Base-by-base conservation (phyloP, 1,140 invertebrate species). In the Scaptomyza graminum region DNA sequence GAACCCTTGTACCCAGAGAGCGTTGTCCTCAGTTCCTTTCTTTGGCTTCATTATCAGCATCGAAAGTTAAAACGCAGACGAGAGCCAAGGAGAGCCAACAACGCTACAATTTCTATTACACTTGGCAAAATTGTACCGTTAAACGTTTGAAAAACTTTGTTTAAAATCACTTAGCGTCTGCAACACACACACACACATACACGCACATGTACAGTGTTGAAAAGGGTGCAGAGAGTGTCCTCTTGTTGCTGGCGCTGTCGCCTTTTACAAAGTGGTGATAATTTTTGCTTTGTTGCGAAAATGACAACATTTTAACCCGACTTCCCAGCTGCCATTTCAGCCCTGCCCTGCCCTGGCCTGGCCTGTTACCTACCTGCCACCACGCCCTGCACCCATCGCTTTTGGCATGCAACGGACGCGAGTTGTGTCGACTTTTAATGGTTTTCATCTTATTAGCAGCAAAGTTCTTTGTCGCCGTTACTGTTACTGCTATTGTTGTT, bases 191-290 rank as follows among this genome's bases (percentile, higher is more conserved):
- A 68, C 52, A 66, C 44, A 55, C 41, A 69, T 43, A 37, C 8
- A 51, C 9, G 61, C 47, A 51, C 44, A 61, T 28, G 49, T 28
- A 57, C 5, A 70, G 28, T 34, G 31, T 54, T 74, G 47, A 59
- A 70, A 74, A 74, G 75, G 66, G 72, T 74, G 75, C 66, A 74
- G 56, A 74, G 56, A 59, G 57, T 54, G 43, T 64, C 50, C 39
- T 43, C 39, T 37, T 44, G 59, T 61, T 49, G 61, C 56, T 62
- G 62, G 65, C 72, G 75, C 70, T 76, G 67, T 81, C 66, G 75
- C 77, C 85, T 85, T 79, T 90, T 87, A 70, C 85, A 90, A 90
- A 90, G 85, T 90, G 81, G 85, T 90, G 85, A 85, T 90, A 90
- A 90, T 90, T 90, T 90, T 85, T 74, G 79, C 85, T 87, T 88